Percentiles rank a stretch among this genome's conserved stretches.
phyloP scores from a whole-genome alignment of 1,140 invertebrate genomes.

The Bombus haemorrhoidalis region DNA sequence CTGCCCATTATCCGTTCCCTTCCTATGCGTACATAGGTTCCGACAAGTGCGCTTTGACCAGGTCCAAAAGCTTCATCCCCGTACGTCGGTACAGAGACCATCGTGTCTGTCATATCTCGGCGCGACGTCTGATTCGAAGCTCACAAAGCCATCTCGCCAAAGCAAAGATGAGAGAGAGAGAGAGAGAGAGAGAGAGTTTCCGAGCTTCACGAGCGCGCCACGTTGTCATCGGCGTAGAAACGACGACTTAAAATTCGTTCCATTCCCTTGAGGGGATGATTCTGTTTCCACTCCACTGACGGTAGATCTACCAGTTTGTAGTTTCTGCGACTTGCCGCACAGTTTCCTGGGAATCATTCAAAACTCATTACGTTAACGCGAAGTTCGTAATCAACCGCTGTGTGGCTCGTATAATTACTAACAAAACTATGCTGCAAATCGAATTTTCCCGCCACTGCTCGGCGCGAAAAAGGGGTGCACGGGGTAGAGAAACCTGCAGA shows the following conservation, averaged over 20 bases:
- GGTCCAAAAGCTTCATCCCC: not conserved
- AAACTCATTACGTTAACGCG: slow-evolving; percentile 22
- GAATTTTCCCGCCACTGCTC: slow-evolving; percentile 5
- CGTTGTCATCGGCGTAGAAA: slow-evolving; percentile 6
- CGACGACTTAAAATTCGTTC: slow-evolving; percentile 22
- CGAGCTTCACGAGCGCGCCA: not conserved
- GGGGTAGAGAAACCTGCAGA: not conserved
- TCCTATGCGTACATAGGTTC: too few relatives aligned
- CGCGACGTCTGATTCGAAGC: slow-evolving; percentile 15
- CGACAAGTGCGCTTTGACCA: not conserved
- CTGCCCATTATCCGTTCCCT: not conserved
- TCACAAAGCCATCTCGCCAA: not conserved
- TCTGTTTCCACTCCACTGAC: too few relatives aligned
- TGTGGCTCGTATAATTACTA: slow-evolving; percentile 18
- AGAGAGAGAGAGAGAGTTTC: not conserved
- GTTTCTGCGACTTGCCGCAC: not conserved
- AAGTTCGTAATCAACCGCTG: slow-evolving; percentile 26
- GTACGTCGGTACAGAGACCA: not conserved
- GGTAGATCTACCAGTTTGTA: not conserved
- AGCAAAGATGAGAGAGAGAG: not conserved
- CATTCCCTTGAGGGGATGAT: slow-evolving; percentile 4
- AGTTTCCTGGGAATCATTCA: not conserved
- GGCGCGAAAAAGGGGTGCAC: not conserved
- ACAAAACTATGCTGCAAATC: slow-evolving; percentile 30
- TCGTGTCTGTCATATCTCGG: not conserved